These are phyloP conservation scores for Napeogenes inachia DNA, from an alignment of 2,888 invertebrate species.

Conservation along the genomic window DNA sequence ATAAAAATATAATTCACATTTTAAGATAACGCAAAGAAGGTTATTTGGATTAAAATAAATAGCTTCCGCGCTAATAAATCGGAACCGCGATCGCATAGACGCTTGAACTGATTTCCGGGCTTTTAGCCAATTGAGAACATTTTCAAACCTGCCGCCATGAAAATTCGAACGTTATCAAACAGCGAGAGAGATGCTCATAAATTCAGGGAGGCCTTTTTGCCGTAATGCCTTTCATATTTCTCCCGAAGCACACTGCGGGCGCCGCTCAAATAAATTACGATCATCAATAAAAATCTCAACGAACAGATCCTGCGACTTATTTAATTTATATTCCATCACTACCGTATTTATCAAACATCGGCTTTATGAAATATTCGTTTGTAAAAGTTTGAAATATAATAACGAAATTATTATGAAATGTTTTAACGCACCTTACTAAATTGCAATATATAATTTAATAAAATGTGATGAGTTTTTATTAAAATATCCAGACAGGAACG, in stretches of 20 bases:
- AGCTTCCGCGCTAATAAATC: slow-evolving; percentile 36
- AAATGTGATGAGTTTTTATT: neutral
- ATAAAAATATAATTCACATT: slow-evolving; percentile 19
- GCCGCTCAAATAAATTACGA: slow-evolving; percentile 75
- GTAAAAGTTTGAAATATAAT: neutral
- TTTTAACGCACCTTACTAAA: neutral
- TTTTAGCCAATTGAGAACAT: slow-evolving; percentile 54
- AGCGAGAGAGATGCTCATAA: slow-evolving; percentile 71
- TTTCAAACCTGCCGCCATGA: slow-evolving; percentile 49
- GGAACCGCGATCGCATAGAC: slow-evolving; percentile 31
- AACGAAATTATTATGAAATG: neutral
- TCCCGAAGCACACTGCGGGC: slow-evolving; percentile 71
- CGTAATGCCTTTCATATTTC: slow-evolving; percentile 77
- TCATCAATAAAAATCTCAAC: slow-evolving; percentile 76
- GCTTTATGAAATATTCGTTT: slow-evolving; percentile 37
- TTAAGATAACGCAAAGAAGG: slow-evolving; percentile 19
- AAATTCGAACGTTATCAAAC: slow-evolving; percentile 65
- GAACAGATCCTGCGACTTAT: slow-evolving; percentile 71
- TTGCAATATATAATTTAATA: neutral
- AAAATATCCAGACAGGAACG: slow-evolving; percentile 1
- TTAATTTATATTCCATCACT: slow-evolving; percentile 75
- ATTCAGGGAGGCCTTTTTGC: slow-evolving; percentile 73
- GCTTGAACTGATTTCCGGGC: slow-evolving; percentile 44
- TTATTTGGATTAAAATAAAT: slow-evolving; percentile 33
- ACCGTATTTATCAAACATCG: slow-evolving; percentile 70